Percentiles rank a stretch among this genome's conserved stretches.
Evolutionary conservation across 2,113 vertebrate species (phyloP).

Genomic region (Lasiurus cinereus): DNA sequence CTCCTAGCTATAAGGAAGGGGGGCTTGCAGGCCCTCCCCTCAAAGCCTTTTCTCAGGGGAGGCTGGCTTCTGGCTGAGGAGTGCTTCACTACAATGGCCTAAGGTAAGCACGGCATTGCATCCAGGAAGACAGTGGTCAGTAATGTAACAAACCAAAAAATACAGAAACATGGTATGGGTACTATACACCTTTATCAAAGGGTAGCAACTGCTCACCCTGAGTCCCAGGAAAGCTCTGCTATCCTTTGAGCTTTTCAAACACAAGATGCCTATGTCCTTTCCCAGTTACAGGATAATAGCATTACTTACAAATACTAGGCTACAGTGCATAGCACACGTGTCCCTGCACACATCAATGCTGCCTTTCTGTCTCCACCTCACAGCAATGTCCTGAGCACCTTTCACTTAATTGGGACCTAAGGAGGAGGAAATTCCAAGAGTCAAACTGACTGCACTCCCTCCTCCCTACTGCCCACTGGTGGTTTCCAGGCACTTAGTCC

Average conservation of each 20-base stretch:
- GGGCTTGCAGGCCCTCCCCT: background rate
- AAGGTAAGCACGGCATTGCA: background rate
- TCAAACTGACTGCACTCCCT: background rate
- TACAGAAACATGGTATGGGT: background rate
- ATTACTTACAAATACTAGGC: background rate
- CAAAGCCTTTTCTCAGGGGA: conserved; percentile 16
- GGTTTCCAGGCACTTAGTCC: background rate
- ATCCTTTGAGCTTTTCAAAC: background rate
- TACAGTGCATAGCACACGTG: fast-evolving
- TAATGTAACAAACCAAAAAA: background rate
- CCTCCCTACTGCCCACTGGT: background rate
- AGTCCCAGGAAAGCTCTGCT: background rate
- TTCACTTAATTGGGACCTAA: background rate
- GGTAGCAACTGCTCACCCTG: background rate
- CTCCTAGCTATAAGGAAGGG: background rate
- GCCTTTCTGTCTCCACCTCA: background rate
- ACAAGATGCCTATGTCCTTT: background rate
- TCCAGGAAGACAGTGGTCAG: background rate
- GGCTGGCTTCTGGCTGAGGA: background rate
- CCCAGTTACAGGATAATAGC: background rate
- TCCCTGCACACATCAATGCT: background rate
- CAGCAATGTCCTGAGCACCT: background rate
- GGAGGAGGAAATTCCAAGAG: background rate
- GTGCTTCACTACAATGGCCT: background rate
- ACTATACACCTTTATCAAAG: background rate